Evolutionary conservation across 2,888 invertebrate genomes (phyloP).

Genomic region (Spodoptera littoralis): DNA sequence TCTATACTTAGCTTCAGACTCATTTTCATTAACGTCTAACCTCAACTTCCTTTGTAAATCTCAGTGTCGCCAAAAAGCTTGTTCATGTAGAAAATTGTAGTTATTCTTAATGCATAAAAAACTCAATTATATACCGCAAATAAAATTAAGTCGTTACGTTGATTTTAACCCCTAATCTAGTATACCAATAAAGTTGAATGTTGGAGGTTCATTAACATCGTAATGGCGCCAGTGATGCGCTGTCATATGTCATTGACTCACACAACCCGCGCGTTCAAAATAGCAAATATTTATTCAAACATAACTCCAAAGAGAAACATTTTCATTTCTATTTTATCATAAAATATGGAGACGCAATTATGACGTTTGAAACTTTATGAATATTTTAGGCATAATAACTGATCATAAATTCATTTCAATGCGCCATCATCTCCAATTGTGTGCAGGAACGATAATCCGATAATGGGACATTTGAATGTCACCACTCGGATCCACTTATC

Average conservation of each 20-base stretch:
- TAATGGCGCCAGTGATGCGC: conserved; percentile 15
- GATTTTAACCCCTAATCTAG: conserved; percentile 25
- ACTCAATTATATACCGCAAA: conserved; percentile 31
- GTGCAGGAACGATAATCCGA: conserved; percentile 9
- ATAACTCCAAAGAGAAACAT: conserved; percentile 20
- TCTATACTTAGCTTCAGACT: neutral
- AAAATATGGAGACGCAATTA: conserved; percentile 6
- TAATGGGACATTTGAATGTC: conserved; percentile 16
- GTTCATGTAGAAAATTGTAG: conserved; percentile 7
- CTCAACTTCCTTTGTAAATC: conserved; percentile 5
- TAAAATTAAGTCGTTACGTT: conserved; percentile 15
- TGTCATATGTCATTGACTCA: conserved; percentile 28
- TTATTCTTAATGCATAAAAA: neutral
- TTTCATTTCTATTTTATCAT: conserved; percentile 16
- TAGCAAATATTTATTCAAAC: conserved; percentile 33
- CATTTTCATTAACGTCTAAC: conserved; percentile 1
- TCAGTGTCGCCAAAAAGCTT: conserved; percentile 2
- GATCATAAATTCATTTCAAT: conserved; percentile 24
- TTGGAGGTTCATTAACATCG: conserved; percentile 37
- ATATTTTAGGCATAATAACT: conserved; percentile 18
- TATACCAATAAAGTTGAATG: conserved; percentile 22
- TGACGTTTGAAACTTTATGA: conserved; percentile 16
- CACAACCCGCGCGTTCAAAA: conserved; percentile 11
- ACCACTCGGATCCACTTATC: conserved; percentile 19
- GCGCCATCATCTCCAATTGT: conserved; percentile 15